These are phyloP conservation scores for Oxyruncus cristatus DNA, from an alignment of 2,113 vertebrate species.

Conservation along the genomic window DNA sequence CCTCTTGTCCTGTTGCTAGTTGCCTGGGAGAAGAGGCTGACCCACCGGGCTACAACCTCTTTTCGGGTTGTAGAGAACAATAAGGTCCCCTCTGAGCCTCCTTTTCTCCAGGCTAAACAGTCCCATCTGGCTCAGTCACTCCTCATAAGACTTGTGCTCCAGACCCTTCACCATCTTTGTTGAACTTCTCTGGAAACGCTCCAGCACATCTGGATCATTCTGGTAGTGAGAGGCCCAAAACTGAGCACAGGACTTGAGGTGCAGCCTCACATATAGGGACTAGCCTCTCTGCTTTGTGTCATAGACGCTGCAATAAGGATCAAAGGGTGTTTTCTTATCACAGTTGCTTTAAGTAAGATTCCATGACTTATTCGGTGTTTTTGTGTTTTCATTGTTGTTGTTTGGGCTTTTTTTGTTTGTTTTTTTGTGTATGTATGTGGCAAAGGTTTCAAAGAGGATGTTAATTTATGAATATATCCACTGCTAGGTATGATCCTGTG, in stretches of 20 bases:
- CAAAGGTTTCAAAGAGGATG: background rate
- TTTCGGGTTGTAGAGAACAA: background rate
- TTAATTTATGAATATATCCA: background rate
- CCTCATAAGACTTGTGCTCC: fast-evolving
- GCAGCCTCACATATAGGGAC: fast-evolving
- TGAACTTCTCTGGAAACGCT: fast-evolving
- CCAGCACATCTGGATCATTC: background rate
- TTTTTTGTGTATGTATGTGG: fast-evolving
- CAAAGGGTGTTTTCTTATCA: background rate
- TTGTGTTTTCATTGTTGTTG: background rate
- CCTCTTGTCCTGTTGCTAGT: fast-evolving
- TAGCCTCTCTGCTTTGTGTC: background rate
- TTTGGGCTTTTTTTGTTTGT: background rate
- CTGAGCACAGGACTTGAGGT: fast-evolving
- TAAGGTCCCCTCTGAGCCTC: background rate
- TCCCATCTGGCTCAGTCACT: background rate
- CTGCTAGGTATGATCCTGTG: background rate
- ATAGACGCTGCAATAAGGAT: background rate
- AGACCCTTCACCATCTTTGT: background rate
- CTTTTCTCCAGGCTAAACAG: background rate
- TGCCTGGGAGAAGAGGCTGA: fast-evolving
- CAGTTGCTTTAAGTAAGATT: background rate
- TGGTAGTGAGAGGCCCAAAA: background rate
- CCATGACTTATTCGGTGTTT: background rate
- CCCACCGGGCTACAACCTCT: fast-evolving